phyloP scores from a whole-genome alignment of 1,140 invertebrate species.

The Psix sp. region DNA sequence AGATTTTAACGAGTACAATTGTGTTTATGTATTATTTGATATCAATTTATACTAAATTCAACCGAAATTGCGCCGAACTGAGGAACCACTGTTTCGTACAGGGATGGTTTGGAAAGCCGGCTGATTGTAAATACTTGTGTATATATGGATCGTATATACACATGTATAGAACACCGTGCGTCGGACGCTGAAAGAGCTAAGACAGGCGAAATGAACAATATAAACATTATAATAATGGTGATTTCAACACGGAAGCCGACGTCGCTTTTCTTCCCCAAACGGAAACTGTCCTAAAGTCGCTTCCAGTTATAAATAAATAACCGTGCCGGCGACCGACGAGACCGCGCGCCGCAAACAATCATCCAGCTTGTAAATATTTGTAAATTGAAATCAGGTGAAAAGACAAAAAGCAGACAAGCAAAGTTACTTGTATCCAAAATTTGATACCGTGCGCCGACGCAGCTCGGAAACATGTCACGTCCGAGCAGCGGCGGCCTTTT shows the following conservation, averaged over 20 bases:
- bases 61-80: not conserved
- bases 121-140: conserved; percentile 24
- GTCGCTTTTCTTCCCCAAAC: conserved; percentile 40
- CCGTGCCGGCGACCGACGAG: conserved; percentile 44
- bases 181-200: conserved; percentile 12
- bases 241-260: conserved; percentile 51
- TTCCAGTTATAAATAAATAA: conserved; percentile 54
- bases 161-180: conserved; percentile 5
- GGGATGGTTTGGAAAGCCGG: conserved; percentile 1
- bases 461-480: not conserved
- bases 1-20: no score
- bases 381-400: conserved; percentile 8
- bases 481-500: conserved; percentile 36
- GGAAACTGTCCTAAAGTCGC: conserved; percentile 59
- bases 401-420: no score
- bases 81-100: conserved; percentile 4
- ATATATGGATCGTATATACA: conserved; percentile 32
- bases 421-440: conserved; percentile 55
- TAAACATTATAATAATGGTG: conserved; percentile 17
- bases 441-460: conserved; percentile 37
- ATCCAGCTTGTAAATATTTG: conserved; percentile 46
- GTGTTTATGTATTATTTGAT: no score
- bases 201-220: not conserved
- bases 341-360: conserved; percentile 15
- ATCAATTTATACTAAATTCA: no score